phyloP scores from a whole-genome alignment of 2,113 vertebrate species.

The Anguilla japonica region DNA sequence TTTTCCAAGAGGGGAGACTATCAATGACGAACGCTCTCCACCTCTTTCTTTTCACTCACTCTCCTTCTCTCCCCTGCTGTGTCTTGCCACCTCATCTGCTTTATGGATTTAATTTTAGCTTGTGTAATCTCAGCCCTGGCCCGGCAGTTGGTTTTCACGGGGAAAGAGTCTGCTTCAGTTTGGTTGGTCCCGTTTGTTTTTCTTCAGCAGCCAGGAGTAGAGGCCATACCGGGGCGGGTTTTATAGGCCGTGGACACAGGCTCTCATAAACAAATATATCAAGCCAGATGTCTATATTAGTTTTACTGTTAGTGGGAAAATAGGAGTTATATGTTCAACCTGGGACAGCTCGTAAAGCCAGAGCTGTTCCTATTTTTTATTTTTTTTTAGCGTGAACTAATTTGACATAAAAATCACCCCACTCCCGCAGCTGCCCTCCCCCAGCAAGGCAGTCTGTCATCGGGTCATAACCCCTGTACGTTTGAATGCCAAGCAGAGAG shows the following conservation, averaged over 20 bases:
- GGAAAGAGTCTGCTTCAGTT: neutral
- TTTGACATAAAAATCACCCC: neutral
- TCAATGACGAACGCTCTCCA: neutral
- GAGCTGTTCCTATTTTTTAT: neutral
- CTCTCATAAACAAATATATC: neutral
- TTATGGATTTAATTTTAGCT: slow-evolving; percentile 21
- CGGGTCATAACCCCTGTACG: neutral
- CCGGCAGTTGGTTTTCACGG: neutral
- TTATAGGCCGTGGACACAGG: neutral
- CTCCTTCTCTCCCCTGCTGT: neutral
- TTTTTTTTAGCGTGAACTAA: neutral
- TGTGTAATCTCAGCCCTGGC: neutral
- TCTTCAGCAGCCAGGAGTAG: neutral
- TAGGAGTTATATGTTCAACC: neutral
- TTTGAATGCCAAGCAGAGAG: neutral
- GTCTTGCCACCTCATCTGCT: neutral
- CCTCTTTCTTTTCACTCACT: neutral
- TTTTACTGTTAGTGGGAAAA: neutral
- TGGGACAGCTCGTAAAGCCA: neutral
- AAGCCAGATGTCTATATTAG: neutral
- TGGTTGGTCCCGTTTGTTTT: neutral
- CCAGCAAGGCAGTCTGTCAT: neutral
- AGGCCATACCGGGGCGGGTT: neutral
- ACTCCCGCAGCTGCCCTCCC: neutral
- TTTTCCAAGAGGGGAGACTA: neutral